Conservation (phyloP, 2,113 vertebrate genomes). For the Gnathonemus longibarbis region DNA sequence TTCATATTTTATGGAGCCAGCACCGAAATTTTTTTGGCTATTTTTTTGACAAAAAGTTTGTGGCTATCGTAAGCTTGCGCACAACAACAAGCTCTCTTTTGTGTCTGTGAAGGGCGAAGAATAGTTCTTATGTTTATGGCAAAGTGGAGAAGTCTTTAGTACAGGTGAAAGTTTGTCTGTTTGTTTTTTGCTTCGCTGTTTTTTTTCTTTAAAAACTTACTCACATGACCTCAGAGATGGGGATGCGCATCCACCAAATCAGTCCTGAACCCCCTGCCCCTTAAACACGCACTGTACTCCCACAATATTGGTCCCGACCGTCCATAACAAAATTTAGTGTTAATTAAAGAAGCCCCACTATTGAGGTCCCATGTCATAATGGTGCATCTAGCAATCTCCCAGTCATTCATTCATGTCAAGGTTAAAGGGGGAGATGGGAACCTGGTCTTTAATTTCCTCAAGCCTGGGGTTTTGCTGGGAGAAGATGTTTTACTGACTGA, state of each 20-base stretch:
- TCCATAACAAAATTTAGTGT: not conserved
- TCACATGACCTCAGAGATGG: not conserved
- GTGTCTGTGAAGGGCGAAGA: too few species aligned
- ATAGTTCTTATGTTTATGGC: too few species aligned
- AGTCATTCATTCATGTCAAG: not conserved
- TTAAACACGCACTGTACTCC: not conserved
- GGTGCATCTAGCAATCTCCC: not conserved
- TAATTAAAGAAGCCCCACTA: not conserved
- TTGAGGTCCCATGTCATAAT: not conserved
- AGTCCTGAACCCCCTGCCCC: not conserved
- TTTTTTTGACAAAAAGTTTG: too few species aligned
- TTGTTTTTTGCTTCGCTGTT: too few species aligned
- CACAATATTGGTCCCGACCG: not conserved
- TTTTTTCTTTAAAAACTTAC: too few species aligned
- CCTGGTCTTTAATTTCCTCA: not conserved
- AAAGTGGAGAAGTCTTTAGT: too few species aligned
- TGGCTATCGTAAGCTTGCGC: too few species aligned
- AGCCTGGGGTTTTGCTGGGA: not conserved
- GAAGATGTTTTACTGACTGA: not conserved
- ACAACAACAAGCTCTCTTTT: too few species aligned
- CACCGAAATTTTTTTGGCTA: too few species aligned
- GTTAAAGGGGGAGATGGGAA: not conserved
- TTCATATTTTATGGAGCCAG: too few species aligned
- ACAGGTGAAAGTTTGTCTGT: too few species aligned
- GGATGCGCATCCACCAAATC: not conserved